A percentile compares a stretch with the other conserved stretches of the same genome.
Evolutionary conservation across 2,888 invertebrate species (phyloP).

Genomic region (Rotaria sp.): DNA sequence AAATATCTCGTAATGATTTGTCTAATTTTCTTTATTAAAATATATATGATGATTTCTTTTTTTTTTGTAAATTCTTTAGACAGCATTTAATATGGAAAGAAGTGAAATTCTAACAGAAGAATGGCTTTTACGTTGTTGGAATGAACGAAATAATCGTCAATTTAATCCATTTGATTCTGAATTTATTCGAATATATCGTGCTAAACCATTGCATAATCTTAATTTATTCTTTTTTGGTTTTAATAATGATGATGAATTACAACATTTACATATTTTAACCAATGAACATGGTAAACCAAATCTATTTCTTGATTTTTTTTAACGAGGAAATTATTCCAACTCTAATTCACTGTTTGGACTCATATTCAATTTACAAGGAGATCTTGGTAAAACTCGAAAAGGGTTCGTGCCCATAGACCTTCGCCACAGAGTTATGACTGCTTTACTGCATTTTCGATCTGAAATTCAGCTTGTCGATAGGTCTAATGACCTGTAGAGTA

Average conservation of each 20-base stretch:
- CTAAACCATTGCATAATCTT: slow-evolving; percentile 36
- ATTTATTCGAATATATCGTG: slow-evolving; percentile 47
- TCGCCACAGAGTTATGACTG: too few relatives aligned
- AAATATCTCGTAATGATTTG: slow-evolving; percentile 65
- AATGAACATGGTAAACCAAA: not conserved
- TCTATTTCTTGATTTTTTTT: too few relatives aligned
- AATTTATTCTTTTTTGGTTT: slow-evolving; percentile 80
- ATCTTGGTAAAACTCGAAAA: too few relatives aligned
- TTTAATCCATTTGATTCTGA: slow-evolving; percentile 68
- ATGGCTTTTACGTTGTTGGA: slow-evolving; percentile 84
- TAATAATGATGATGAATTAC: slow-evolving; percentile 58
- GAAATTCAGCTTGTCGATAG: not conserved
- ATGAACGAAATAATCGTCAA: slow-evolving; percentile 60
- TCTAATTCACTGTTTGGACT: too few relatives aligned
- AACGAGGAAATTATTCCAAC: not conserved
- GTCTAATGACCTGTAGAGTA: too few relatives aligned
- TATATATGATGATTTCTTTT: not conserved
- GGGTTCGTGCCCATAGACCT: too few relatives aligned
- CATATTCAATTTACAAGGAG: too few relatives aligned
- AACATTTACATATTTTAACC: slow-evolving; percentile 45
- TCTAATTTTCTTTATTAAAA: not conserved
- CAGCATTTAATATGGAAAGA: slow-evolving; percentile 78
- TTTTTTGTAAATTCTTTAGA: slow-evolving; percentile 56
- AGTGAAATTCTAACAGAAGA: slow-evolving; percentile 73
- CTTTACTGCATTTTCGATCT: too few relatives aligned